These are phyloP conservation scores for Neoaliturus tenellus DNA, from an alignment of 2,888 invertebrate species.

Conservation along the genomic window DNA sequence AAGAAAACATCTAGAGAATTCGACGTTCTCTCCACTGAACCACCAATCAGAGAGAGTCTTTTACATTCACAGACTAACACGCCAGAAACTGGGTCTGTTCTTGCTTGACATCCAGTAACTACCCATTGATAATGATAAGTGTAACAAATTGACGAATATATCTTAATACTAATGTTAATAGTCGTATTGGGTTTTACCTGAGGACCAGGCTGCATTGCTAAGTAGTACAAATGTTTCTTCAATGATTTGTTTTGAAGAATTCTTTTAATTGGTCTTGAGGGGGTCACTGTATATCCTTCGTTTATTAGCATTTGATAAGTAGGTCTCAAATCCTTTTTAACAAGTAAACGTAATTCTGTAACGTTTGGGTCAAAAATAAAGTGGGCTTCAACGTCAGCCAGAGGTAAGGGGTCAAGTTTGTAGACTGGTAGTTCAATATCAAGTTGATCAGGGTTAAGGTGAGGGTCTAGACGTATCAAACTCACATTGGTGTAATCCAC, in stretches of 20 bases:
- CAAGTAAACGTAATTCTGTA: background rate
- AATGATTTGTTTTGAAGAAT: background rate
- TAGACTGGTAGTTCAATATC: background rate
- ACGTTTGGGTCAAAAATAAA: background rate
- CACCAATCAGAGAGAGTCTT: background rate
- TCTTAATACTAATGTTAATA: background rate
- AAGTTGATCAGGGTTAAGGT: background rate
- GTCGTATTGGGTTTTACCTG: background rate
- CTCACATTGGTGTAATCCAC: background rate
- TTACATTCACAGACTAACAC: too few species aligned
- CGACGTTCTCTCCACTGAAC: background rate
- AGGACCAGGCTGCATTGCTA: background rate
- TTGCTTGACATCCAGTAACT: too few species aligned
- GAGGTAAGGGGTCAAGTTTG: background rate
- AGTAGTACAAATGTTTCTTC: background rate
- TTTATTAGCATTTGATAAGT: background rate
- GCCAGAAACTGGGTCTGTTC: too few species aligned
- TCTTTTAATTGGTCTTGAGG: background rate
- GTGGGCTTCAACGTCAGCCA: background rate
- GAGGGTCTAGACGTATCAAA: background rate
- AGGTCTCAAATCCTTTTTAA: background rate
- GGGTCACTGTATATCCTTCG: background rate
- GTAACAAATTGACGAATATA: too few species aligned
- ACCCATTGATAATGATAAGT: too few species aligned
- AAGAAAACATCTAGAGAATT: too few species aligned